Evolutionary conservation across 2,113 vertebrate genomes (phyloP).

Genomic region (Sander vitreus): DNA sequence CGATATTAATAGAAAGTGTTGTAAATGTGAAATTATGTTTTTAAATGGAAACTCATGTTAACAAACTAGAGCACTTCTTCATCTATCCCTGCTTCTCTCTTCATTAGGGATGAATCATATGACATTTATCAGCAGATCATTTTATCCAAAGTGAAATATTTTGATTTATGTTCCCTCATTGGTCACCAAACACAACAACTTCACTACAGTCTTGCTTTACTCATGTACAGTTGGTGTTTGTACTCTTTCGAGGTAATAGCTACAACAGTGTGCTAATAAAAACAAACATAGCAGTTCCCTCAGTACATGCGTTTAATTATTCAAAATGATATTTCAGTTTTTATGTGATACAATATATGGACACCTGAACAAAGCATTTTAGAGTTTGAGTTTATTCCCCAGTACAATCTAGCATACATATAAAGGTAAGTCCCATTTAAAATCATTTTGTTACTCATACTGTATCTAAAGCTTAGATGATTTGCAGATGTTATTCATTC

Average conservation of each 20-base stretch:
- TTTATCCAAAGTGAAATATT: neutral
- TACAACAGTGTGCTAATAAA: neutral
- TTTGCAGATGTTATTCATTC: constrained; percentile 1
- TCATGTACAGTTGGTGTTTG: neutral
- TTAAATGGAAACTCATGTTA: constrained; percentile 5
- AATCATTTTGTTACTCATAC: neutral
- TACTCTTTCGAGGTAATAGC: neutral
- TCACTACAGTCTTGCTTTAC: neutral
- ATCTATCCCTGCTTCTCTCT: neutral
- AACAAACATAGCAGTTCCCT: neutral
- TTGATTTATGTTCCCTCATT: neutral
- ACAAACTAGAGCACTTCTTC: constrained; percentile 9
- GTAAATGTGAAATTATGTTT: constrained; percentile 19
- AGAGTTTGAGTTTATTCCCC: neutral
- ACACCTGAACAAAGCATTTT: neutral
- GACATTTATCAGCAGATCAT: neutral
- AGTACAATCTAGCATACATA: neutral
- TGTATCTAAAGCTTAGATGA: neutral
- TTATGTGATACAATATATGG: neutral
- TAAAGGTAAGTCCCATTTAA: neutral
- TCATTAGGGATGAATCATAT: neutral
- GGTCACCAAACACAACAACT: neutral
- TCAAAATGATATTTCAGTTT: neutral
- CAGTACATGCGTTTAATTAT: neutral
- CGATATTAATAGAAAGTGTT: constrained; percentile 25